Percentiles rank a stretch among this genome's conserved stretches.
Conservation (phyloP, 64 coral and sea anemone species). For the Porites lutea region DNA sequence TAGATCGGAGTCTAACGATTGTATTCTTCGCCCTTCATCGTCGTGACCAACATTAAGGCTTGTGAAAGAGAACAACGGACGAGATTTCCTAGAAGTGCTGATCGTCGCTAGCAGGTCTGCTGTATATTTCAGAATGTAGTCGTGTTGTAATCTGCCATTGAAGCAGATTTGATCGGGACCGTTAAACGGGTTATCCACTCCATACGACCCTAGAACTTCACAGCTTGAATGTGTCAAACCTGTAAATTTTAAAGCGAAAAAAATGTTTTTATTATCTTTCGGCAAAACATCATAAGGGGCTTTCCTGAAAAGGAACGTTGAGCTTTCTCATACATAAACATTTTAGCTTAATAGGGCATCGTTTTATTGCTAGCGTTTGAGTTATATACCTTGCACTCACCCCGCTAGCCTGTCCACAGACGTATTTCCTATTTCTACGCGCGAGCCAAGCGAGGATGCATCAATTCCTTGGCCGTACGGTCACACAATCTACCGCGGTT, state of each 20-base stretch:
- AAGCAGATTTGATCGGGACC: constrained; percentile 89
- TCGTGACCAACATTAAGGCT: constrained; percentile 82
- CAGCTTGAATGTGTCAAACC: constrained; percentile 88
- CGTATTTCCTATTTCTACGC: too few relatives aligned
- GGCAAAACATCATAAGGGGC: not conserved
- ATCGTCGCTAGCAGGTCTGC: constrained; percentile 58
- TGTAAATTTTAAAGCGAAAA: constrained; percentile 14
- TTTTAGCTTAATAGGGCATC: too few relatives aligned
- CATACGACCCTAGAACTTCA: constrained; percentile 51
- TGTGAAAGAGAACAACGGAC: constrained; percentile 73
- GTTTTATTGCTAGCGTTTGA: too few relatives aligned
- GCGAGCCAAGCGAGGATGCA: too few relatives aligned
- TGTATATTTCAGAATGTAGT: constrained; percentile 75
- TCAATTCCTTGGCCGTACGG: too few relatives aligned
- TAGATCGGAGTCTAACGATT: constrained; percentile 78
- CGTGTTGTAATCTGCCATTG: constrained; percentile 88
- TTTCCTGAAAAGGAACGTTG: too few relatives aligned
- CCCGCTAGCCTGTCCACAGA: too few relatives aligned
- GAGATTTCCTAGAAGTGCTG: constrained; percentile 5
- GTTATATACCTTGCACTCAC: too few relatives aligned
- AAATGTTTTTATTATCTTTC: not conserved
- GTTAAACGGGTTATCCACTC: constrained; percentile 61
- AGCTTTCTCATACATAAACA: too few relatives aligned
- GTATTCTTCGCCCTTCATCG: constrained; percentile 69
- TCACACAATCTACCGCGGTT: too few relatives aligned